Percentiles rank a stretch among this genome's conserved stretches.
These are phyloP conservation scores for Brachypalpus laphriformis DNA, from an alignment of 2,888 invertebrate genomes.

Conservation along the genomic window DNA sequence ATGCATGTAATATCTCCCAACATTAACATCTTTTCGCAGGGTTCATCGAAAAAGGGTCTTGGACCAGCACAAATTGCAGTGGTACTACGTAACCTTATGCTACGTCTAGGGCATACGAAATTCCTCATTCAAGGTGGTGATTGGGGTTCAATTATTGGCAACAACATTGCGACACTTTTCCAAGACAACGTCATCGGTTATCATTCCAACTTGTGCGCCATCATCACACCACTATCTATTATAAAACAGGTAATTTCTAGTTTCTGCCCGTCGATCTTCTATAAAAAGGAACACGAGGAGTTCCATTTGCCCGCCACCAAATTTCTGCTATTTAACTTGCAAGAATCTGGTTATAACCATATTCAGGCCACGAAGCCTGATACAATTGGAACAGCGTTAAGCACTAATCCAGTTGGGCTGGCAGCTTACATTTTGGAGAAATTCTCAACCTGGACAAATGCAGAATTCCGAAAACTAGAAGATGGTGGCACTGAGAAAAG, in stretches of 20 bases:
- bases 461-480: constrained; percentile 82
- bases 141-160: constrained; percentile 89
- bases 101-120: constrained; percentile 85
- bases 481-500: constrained; percentile 89
- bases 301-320: constrained; percentile 83
- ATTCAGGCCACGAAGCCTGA: constrained; percentile 95
- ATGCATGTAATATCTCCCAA: background rate
- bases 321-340: constrained; percentile 77
- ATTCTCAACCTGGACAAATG: constrained; percentile 89
- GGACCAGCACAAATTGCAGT: constrained; percentile 84
- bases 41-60: constrained; percentile 51
- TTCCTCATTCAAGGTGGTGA: constrained; percentile 91
- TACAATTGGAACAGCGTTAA: constrained; percentile 86
- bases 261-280: constrained; percentile 84
- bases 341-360: constrained; percentile 87
- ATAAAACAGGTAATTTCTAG: constrained; percentile 83
- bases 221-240: constrained; percentile 78
- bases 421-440: constrained; percentile 96
- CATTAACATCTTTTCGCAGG: no score
- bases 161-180: constrained; percentile 86
- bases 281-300: constrained; percentile 83
- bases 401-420: constrained; percentile 88
- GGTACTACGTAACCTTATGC: constrained; percentile 87
- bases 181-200: constrained; percentile 85
- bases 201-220: constrained; percentile 86